Base-by-base conservation (phyloP, 1,140 invertebrate species). In the Drosophila neocordata region DNA sequence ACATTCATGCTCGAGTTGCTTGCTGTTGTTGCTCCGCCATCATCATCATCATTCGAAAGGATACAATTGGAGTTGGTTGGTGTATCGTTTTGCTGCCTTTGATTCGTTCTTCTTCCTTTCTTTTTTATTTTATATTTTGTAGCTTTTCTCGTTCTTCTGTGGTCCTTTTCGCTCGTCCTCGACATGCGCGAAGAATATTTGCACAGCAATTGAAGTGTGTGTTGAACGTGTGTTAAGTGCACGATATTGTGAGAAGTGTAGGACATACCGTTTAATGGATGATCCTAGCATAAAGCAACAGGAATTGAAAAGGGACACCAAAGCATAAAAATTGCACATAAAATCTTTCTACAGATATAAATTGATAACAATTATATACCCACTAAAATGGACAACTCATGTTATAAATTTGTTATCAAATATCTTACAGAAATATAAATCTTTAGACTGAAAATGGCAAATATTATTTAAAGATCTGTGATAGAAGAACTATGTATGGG, bases 1-100 rank as follows among this genome's bases (percentile, higher is more conserved):
- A 78, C 76, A 72, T 75, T 76, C 72, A 78, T 68, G 73, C 76
- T 78, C 60, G 73, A 76, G 68, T 75, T 71, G 64, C 44, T 37
- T 48, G 48, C 15, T 20, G 8, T 48, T 48, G 15, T 20, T 31
- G 27, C 27, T 6, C 27, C 15, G 6, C 6, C 41, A 20, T 48
- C 41, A 48, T 48, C 41, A 11, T 1, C 41, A 20, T 48, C 41
- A 48, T 48, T 15, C 41, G n/a, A 48, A 48, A 20, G 41, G 41
- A 35, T 37, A 55, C 65, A 58, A 51, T 44, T 1, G 24, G 51
- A 65, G 53, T 38, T 31, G 22, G n/a, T 18, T 31, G 22, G 20
- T 18, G 41, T 44, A 51, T 38, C 41, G 41, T 48, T 48, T 48
- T 48, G 41, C 9, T 48, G 41, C 15, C 41, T 48, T 48, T 48